Evolutionary conservation across 2,888 invertebrate genomes (phyloP).

Genomic region (Coleophora deauratella): DNA sequence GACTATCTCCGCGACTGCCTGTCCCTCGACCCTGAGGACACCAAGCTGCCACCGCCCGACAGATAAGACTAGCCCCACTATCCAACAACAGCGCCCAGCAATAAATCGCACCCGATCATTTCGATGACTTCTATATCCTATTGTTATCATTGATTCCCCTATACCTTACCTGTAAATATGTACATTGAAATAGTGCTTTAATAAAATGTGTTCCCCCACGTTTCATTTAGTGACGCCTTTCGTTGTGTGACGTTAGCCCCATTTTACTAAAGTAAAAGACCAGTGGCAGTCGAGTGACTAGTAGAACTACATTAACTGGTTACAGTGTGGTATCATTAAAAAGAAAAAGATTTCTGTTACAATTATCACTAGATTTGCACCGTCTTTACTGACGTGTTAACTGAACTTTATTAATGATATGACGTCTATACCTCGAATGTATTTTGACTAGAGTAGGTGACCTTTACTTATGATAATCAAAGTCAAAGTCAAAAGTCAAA

Average conservation of each 20-base stretch:
- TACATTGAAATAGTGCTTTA: slow-evolving; percentile 67
- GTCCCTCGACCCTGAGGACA: slow-evolving; percentile 86
- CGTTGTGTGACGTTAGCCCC: slow-evolving; percentile 14
- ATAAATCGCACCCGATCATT: slow-evolving; percentile 22
- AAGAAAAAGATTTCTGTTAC: too few relatives aligned
- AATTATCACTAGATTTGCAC: too few relatives aligned
- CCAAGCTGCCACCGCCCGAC: slow-evolving; percentile 76
- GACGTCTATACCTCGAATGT: slow-evolving; percentile 19
- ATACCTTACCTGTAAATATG: slow-evolving; percentile 56
- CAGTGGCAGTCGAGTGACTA: too few relatives aligned
- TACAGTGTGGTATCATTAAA: too few relatives aligned
- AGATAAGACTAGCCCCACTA: slow-evolving; percentile 45
- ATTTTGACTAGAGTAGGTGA: slow-evolving; percentile 27
- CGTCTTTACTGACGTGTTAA: too few relatives aligned
- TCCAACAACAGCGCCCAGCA: slow-evolving; percentile 14
- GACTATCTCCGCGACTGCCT: slow-evolving; percentile 93
- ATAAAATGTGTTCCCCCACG: slow-evolving; percentile 62
- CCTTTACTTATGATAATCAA: slow-evolving; percentile 25
- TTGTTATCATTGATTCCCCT: slow-evolving; percentile 44
- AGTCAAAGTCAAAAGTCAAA: too few relatives aligned
- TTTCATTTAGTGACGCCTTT: slow-evolving; percentile 36
- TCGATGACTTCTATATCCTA: slow-evolving; percentile 26
- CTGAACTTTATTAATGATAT: too few relatives aligned
- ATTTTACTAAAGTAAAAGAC: too few relatives aligned
- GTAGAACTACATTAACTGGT: too few relatives aligned